Base-by-base conservation (phyloP, 2,888 invertebrate species). In the Micoletzkya japonica region DNA sequence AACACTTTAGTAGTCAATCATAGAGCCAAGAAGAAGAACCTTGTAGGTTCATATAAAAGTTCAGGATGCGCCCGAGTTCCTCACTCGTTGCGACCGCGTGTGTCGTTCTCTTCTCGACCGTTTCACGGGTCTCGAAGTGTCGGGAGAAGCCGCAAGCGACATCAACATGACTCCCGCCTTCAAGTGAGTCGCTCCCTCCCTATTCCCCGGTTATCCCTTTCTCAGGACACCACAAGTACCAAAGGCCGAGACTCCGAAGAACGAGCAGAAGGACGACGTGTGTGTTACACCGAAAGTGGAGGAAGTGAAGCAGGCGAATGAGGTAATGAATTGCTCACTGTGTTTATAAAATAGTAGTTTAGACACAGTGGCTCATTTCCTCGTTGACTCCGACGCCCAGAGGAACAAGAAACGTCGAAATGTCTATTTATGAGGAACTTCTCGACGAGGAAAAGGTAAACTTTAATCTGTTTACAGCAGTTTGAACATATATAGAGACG, bases 391-490 rank as follows among this genome's bases (percentile, higher is more conserved):
- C 64, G 20, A 66, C 64, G 28, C 64, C 64, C 24, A 52, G 37
- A 14, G 44, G 10, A 10, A 44, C 10, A 37, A 52, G 54, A 20
- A 36, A 52, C 32, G 24, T 39, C 0, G 39, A 49, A 14, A 34
- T 52, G 6, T 20, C 26, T 26, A 54, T 66, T 20, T 66, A 66
- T 20, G 64, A 66, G 37, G 64, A 66, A 32, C 37, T 66, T 1
- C 37, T 66, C 7, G 64, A 66, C 28, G 64, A 66, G 37, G 64
- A 66, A 32, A 66, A 66, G 64, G 64, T 64, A 4, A 44, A 44
- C 14, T 14, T 44, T 10, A 44, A 44, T 10, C 44, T 44, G 10
- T 44, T 44, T 44, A 44, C 44, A 10, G 14, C 10, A 44, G 10
- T 44, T 20, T 44, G 44, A 44, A 24, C 7, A 54, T 24, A n/a